These are phyloP conservation scores for Staurois parvus DNA, from an alignment of 2,797 vertebrate genomes.

Conservation along the genomic window DNA sequence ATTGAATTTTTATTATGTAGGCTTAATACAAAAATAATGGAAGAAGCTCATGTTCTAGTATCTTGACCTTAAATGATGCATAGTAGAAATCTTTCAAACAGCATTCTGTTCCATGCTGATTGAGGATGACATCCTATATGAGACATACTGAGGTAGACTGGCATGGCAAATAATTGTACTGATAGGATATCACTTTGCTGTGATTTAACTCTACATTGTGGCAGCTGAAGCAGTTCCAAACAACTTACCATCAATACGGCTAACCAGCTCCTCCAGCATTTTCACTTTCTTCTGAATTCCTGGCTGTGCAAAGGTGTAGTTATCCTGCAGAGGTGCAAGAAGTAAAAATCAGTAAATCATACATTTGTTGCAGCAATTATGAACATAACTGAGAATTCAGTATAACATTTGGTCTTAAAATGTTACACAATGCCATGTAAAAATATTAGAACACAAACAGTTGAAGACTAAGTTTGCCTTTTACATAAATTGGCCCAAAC, in stretches of 20 bases:
- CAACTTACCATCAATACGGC: conserved; percentile 93
- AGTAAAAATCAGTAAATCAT: background rate
- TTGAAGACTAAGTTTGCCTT: no score
- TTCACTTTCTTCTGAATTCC: conserved; percentile 96
- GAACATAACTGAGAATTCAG: background rate
- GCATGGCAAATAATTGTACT: conserved; percentile 51
- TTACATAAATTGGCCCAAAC: no score
- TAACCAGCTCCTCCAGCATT: conserved; percentile 92
- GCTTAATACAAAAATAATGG: conserved; percentile 75
- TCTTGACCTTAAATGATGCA: conserved; percentile 67
- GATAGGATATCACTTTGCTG: conserved; percentile 31
- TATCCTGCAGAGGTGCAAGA: conserved; percentile 77
- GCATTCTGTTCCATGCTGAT: conserved; percentile 63
- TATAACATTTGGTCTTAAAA: background rate
- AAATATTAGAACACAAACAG: no score
- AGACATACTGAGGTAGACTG: conserved; percentile 29
- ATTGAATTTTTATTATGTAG: conserved; percentile 73
- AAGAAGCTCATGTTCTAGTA: conserved; percentile 69
- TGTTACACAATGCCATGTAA: no score
- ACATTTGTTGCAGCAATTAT: background rate
- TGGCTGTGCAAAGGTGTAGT: conserved; percentile 96
- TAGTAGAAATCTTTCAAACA: conserved; percentile 63
- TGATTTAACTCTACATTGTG: conserved; percentile 49
- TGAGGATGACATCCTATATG: conserved; percentile 63
- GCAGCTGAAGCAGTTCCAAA: conserved; percentile 57